A percentile compares a stretch with the other conserved stretches of the same genome.
Evolutionary conservation across 2,888 invertebrate species (phyloP).

Genomic region (Notocelia uddmanniana): DNA sequence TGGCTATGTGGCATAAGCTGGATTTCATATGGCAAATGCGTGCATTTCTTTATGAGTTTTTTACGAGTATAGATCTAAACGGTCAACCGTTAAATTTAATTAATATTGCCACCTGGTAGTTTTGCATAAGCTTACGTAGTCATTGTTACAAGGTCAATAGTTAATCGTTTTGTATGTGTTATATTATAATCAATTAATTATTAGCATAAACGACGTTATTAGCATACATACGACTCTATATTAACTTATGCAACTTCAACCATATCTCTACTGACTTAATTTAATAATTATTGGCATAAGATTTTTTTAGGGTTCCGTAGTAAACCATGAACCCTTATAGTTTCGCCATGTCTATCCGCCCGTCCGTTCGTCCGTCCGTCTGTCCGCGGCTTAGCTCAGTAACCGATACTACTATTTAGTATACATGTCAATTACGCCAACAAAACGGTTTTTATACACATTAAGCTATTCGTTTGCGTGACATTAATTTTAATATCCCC

Average conservation of each 20-base stretch:
- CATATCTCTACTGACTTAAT: not conserved
- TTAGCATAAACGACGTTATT: conserved; percentile 28
- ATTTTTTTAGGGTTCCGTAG: too few relatives aligned
- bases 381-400: too few relatives aligned
- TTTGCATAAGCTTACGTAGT: conserved; percentile 32
- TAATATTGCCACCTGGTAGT: conserved; percentile 29
- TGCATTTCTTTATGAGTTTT: not conserved
- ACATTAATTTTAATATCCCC: too few relatives aligned
- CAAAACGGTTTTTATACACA: too few relatives aligned
- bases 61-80: conserved; percentile 28
- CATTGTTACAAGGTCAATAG: conserved; percentile 29
- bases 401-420: too few relatives aligned
- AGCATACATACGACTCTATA: conserved; percentile 6
- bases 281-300: not conserved
- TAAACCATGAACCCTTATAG: too few relatives aligned
- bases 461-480: too few relatives aligned
- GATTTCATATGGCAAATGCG: too few relatives aligned
- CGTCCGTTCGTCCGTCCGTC: too few relatives aligned
- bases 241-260: conserved; percentile 18
- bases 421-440: too few relatives aligned
- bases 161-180: conserved; percentile 34
- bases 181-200: conserved; percentile 31
- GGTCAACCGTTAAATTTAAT: conserved; percentile 30
- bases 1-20: not conserved
- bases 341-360: too few relatives aligned